These are phyloP conservation scores for Trichechus manatus DNA, from an alignment of 2,113 vertebrate genomes.

Conservation along the genomic window DNA sequence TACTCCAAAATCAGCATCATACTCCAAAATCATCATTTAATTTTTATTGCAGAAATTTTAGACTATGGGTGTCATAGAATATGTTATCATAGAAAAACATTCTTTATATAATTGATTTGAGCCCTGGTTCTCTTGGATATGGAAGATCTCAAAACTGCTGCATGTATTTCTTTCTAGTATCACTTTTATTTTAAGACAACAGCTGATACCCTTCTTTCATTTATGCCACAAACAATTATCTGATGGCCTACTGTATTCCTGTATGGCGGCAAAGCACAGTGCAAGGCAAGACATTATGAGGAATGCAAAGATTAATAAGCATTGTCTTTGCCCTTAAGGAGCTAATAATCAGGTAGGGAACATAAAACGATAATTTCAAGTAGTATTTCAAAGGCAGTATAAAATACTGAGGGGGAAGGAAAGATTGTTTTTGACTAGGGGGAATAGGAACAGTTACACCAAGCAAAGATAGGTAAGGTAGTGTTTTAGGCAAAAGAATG, in stretches of 20 bases:
- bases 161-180: not conserved
- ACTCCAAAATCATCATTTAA: not conserved
- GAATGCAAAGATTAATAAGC: not conserved
- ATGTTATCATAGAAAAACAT: not conserved
- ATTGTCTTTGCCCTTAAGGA: not conserved
- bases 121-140: not conserved
- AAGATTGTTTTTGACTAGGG: not conserved
- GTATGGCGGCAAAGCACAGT: not conserved
- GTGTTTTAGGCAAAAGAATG: not conserved
- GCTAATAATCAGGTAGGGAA: not conserved
- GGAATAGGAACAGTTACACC: not conserved
- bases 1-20: not conserved
- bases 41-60: constrained; percentile 13
- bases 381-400: not conserved
- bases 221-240: not conserved
- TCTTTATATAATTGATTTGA: not conserved
- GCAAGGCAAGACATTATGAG: not conserved
- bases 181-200: not conserved
- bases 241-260: not conserved
- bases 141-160: not conserved
- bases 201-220: not conserved
- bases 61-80: not conserved
- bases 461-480: not conserved
- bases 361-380: not conserved
- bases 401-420: not conserved